These are phyloP conservation scores for Otis tarda DNA, from an alignment of 2,113 vertebrate species.

Conservation along the genomic window DNA sequence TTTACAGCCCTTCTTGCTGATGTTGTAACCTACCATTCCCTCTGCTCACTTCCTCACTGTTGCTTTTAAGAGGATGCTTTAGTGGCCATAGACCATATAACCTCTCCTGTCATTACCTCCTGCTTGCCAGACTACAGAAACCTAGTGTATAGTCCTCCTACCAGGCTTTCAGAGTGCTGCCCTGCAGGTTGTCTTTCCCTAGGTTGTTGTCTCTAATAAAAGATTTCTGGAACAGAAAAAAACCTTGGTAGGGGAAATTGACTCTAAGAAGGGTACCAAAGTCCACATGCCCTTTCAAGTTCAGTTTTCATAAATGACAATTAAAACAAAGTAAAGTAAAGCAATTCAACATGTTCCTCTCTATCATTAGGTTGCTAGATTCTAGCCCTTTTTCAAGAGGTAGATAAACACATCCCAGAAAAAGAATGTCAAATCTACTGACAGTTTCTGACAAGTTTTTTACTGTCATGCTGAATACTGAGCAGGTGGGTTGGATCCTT, in stretches of 20 bases:
- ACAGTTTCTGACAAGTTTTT: conserved; percentile 17
- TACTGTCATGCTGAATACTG: background rate
- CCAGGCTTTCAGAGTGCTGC: background rate
- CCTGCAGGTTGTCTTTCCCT: background rate
- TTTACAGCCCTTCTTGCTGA: background rate
- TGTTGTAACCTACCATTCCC: background rate
- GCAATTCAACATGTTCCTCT: background rate
- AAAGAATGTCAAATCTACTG: background rate
- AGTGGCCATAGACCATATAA: background rate
- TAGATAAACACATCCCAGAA: background rate
- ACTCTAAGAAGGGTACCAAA: background rate
- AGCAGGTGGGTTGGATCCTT: background rate
- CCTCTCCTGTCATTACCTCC: background rate
- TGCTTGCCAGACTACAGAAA: background rate
- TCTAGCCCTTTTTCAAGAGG: background rate
- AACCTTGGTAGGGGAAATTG: background rate
- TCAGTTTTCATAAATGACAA: background rate
- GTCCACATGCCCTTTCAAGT: background rate
- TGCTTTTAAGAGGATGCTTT: background rate
- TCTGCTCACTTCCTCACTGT: background rate
- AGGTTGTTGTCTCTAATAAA: background rate
- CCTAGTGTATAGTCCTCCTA: background rate
- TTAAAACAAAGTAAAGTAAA: background rate
- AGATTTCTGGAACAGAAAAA: background rate
- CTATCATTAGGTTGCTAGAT: background rate